Evolutionary conservation across 2,797 vertebrate genomes (phyloP).

Genomic region (Gadopsis bispinosus): DNA sequence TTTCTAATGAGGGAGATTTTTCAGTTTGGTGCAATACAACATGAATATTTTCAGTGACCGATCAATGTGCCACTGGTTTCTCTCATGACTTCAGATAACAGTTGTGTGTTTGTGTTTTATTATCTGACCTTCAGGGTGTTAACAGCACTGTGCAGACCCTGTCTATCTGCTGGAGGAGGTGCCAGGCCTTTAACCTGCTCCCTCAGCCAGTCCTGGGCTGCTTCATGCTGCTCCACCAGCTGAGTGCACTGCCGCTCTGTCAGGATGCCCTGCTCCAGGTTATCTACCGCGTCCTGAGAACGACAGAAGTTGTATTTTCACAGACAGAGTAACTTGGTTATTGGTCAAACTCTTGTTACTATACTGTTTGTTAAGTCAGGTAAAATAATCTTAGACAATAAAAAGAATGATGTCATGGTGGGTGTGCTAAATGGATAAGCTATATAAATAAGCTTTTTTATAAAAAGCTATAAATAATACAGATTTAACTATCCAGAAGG

Average conservation of each 20-base stretch:
- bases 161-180: slow-evolving; percentile 67
- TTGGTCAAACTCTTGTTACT: too few relatives aligned
- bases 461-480: too few relatives aligned
- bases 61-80: not conserved
- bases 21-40: not conserved
- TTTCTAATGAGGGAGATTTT: not conserved
- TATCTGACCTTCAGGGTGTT: slow-evolving; percentile 84
- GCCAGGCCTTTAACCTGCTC: slow-evolving; percentile 82
- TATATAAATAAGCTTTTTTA: too few relatives aligned
- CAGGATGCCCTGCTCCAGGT: slow-evolving; percentile 78
- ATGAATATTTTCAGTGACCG: not conserved
- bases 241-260: slow-evolving; percentile 80
- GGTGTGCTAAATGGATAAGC: not conserved
- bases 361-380: not conserved
- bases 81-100: not conserved
- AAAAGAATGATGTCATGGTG: not conserved
- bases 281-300: slow-evolving; percentile 62
- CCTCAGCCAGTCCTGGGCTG: slow-evolving; percentile 85
- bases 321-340: too few relatives aligned
- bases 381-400: not conserved
- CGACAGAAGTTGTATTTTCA: not conserved
- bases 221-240: slow-evolving; percentile 84
- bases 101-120: not conserved
- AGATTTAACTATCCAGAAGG: not conserved
- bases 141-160: slow-evolving; percentile 70